These are phyloP conservation scores for Gouania willdenowi DNA, from an alignment of 2,797 vertebrate genomes.

Conservation along the genomic window DNA sequence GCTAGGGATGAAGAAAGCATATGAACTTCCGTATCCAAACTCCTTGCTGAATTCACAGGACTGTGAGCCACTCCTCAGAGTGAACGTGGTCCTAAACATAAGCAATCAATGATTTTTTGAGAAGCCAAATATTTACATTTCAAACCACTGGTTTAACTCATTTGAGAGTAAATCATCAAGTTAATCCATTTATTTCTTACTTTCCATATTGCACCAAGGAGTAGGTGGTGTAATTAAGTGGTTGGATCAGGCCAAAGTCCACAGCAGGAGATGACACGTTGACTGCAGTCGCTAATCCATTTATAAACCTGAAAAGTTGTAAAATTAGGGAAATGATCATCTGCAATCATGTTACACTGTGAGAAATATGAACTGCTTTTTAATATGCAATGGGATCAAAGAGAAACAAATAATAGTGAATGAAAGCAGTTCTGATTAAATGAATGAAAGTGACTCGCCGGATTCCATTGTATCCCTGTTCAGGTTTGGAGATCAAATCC, in stretches of 20 bases:
- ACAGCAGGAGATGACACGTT: conserved; percentile 48
- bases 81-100: conserved; percentile 41
- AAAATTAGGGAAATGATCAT: neutral
- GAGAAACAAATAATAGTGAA: neutral
- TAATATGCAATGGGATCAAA: neutral
- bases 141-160: too few species aligned
- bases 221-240: conserved; percentile 67
- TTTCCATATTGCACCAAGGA: conserved; percentile 53
- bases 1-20: conserved; percentile 74
- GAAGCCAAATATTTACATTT: too few species aligned
- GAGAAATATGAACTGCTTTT: neutral
- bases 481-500: conserved; percentile 78
- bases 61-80: neutral
- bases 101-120: neutral
- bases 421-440: neutral
- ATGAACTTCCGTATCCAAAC: conserved; percentile 83
- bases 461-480: conserved; percentile 80
- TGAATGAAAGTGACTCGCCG: conserved; percentile 66
- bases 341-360: neutral
- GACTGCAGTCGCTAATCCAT: conserved; percentile 48
- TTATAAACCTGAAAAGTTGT: conserved; percentile 63
- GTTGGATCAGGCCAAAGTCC: conserved; percentile 19
- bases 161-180: too few species aligned
- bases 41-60: conserved; percentile 53
- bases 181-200: too few species aligned